Conservation (phyloP, 2,797 vertebrate genomes). For the Emydoidea blandingii region DNA sequence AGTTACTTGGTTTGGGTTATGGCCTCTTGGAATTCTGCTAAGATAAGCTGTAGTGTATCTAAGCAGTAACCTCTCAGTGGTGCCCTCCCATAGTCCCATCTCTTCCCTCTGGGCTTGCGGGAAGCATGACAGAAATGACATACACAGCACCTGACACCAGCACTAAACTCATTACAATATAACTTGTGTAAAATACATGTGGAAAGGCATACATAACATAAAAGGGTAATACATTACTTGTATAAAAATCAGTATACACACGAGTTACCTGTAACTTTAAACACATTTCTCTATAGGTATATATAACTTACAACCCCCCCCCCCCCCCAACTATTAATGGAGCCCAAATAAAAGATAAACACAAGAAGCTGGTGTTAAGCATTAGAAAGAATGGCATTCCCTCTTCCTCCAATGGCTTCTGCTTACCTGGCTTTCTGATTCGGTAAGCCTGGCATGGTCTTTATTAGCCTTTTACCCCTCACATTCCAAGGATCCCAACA, state of each 20-base stretch:
- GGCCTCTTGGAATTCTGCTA: background rate
- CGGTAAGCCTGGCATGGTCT: background rate
- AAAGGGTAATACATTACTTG: background rate
- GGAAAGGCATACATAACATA: background rate
- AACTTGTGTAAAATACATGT: background rate
- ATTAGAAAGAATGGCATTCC: background rate
- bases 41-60: no score
- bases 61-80: no score
- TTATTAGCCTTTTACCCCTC: constrained; percentile 50
- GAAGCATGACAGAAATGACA: background rate
- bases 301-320: background rate
- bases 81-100: background rate
- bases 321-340: background rate
- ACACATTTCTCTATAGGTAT: no score
- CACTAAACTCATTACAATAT: background rate
- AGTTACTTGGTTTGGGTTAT: background rate
- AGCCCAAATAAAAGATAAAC: background rate
- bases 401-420: background rate
- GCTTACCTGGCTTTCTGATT: constrained; percentile 55
- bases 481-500: constrained; percentile 71
- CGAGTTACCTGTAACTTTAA: background rate
- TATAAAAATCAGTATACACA: background rate
- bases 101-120: background rate
- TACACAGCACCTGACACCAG: background rate
- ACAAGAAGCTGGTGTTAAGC: background rate